These are phyloP conservation scores for Macrosoma leucophasiata DNA, from an alignment of 2,888 invertebrate genomes.

Conservation along the genomic window DNA sequence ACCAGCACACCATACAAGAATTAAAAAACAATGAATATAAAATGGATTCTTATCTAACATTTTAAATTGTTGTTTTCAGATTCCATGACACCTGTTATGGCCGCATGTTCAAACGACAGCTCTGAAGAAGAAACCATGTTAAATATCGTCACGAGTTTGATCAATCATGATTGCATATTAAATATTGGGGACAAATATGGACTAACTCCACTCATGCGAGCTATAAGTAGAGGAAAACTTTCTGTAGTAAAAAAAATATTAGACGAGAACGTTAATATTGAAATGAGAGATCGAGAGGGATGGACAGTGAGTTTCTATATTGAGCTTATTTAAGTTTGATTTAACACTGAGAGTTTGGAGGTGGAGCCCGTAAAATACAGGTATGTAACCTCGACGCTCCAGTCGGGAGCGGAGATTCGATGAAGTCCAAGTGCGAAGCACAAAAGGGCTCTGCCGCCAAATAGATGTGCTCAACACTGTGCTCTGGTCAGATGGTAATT, in stretches of 20 bases:
- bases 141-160: slow-evolving; percentile 63
- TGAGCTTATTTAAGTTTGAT: too few relatives aligned
- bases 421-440: too few relatives aligned
- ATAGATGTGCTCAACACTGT: too few relatives aligned
- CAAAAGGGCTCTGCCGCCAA: too few relatives aligned
- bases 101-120: slow-evolving; percentile 76
- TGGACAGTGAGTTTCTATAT: slow-evolving; percentile 74
- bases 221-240: slow-evolving; percentile 71
- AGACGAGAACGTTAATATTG: slow-evolving; percentile 67
- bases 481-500: too few relatives aligned
- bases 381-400: too few relatives aligned
- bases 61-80: slow-evolving; percentile 53
- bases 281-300: slow-evolving; percentile 76
- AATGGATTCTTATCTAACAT: too few relatives aligned
- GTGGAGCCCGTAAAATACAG: too few relatives aligned
- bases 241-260: slow-evolving; percentile 71
- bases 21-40: too few relatives aligned
- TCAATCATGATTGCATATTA: slow-evolving; percentile 69
- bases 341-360: too few relatives aligned
- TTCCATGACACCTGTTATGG: slow-evolving; percentile 78
- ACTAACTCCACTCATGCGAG: slow-evolving; percentile 79
- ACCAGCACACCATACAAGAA: too few relatives aligned
- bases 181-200: slow-evolving; percentile 75
- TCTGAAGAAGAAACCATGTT: slow-evolving; percentile 54
- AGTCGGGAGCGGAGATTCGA: too few relatives aligned